Evolutionary conservation across 2,888 invertebrate genomes (phyloP).

Genomic region (Eilema caniola): DNA sequence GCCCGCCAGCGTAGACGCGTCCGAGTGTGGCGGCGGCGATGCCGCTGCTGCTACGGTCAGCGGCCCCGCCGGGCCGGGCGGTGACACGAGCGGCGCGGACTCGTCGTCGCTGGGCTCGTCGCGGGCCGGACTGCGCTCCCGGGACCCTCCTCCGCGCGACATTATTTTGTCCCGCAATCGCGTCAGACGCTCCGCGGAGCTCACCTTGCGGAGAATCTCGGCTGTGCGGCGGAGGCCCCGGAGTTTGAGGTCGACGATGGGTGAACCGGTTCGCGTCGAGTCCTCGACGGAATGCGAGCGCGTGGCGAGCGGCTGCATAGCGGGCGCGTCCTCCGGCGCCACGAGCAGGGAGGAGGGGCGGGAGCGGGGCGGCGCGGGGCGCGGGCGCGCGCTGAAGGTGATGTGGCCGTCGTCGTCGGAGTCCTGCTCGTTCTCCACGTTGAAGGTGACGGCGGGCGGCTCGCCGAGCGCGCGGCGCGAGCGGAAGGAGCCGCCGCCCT

Average conservation of each 20-base stretch:
- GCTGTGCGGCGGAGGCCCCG: slow-evolving; percentile 72
- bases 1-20: slow-evolving; percentile 56
- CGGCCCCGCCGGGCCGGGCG: slow-evolving; percentile 48
- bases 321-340: slow-evolving; percentile 58
- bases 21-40: no score
- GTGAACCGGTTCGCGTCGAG: slow-evolving; percentile 65
- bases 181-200: slow-evolving; percentile 76
- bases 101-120: slow-evolving; percentile 88
- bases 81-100: slow-evolving; percentile 88
- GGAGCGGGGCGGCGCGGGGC: slow-evolving; percentile 56
- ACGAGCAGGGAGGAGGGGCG: slow-evolving; percentile 72
- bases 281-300: slow-evolving; percentile 80
- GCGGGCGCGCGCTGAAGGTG: slow-evolving; percentile 75
- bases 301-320: slow-evolving; percentile 48
- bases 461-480: slow-evolving; percentile 60
- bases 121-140: slow-evolving; percentile 73
- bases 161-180: slow-evolving; percentile 77
- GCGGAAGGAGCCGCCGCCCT: slow-evolving; percentile 66
- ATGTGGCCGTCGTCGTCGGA: slow-evolving; percentile 79
- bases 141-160: slow-evolving; percentile 69
- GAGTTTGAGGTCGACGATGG: slow-evolving; percentile 69
- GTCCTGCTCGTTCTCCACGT: slow-evolving; percentile 80
- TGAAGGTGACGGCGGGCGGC: slow-evolving; percentile 81
- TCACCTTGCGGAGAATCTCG: slow-evolving; percentile 73
- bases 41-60: slow-evolving; percentile 26